These are phyloP conservation scores for Nemotelus nigrinus DNA, from an alignment of 2,888 invertebrate species.

Conservation along the genomic window DNA sequence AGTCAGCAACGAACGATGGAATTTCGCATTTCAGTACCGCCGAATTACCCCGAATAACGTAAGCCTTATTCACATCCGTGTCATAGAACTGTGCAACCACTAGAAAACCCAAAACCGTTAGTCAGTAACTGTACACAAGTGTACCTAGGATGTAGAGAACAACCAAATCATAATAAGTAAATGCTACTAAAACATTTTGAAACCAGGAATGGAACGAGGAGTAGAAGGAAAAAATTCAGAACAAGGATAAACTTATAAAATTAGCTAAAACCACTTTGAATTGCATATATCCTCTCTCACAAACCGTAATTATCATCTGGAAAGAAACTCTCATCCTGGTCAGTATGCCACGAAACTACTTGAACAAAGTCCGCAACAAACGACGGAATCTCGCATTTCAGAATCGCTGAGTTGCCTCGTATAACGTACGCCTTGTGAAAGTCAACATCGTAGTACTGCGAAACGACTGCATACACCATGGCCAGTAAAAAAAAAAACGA, in stretches of 20 bases:
- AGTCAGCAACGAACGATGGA: conserved; percentile 93
- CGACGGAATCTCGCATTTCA: conserved; percentile 90
- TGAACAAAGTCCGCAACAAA: conserved; percentile 93
- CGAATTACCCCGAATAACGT: conserved; percentile 87
- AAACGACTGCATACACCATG: conserved; percentile 74
- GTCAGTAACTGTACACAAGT: too few relatives aligned
- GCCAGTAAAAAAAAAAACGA: not conserved
- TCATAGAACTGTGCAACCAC: conserved; percentile 91
- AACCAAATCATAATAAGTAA: too few relatives aligned
- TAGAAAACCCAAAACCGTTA: conserved; percentile 61
- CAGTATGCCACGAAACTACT: conserved; percentile 87
- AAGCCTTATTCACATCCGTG: conserved; percentile 91
- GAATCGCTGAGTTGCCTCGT: conserved; percentile 86
- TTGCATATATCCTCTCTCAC: conserved; percentile 45
- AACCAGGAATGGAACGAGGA: too few relatives aligned
- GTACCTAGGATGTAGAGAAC: too few relatives aligned
- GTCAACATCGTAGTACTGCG: conserved; percentile 90
- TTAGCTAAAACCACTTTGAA: not conserved
- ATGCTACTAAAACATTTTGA: too few relatives aligned
- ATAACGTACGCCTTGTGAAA: conserved; percentile 93
- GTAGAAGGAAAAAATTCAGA: conserved; percentile 53
- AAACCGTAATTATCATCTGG: conserved; percentile 65
- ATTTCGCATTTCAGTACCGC: conserved; percentile 90
- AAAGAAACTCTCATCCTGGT: conserved; percentile 67
- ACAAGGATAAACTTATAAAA: not conserved